Evolutionary conservation across 2,113 vertebrate genomes (phyloP).

Genomic region (Oostethus manadensis): DNA sequence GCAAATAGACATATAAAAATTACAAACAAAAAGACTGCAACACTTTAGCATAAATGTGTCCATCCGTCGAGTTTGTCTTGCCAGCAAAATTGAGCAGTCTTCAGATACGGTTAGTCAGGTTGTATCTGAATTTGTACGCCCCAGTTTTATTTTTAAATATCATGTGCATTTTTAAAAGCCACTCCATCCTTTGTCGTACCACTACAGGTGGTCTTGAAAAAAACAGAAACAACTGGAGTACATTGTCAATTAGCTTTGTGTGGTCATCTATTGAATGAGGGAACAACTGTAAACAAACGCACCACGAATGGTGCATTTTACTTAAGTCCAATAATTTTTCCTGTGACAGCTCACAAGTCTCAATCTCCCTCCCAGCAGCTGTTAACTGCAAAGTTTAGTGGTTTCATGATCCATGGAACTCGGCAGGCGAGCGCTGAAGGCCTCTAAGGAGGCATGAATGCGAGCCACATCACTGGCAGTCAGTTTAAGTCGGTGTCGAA

Average conservation of each 20-base stretch:
- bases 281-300: slow-evolving; percentile 25
- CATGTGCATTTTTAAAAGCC: slow-evolving; percentile 32
- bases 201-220: slow-evolving; percentile 30
- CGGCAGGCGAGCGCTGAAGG: slow-evolving; percentile 87
- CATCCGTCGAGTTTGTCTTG: slow-evolving; percentile 80
- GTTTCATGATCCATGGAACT: slow-evolving; percentile 93
- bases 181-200: slow-evolving; percentile 24
- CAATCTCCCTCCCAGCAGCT: slow-evolving; percentile 33
- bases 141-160: slow-evolving; percentile 1
- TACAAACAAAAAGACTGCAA: slow-evolving; percentile 86
- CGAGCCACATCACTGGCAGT: slow-evolving; percentile 90
- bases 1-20: slow-evolving; percentile 96
- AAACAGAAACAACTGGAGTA: slow-evolving; percentile 44
- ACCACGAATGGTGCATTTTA: slow-evolving; percentile 13
- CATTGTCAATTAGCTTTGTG: slow-evolving; percentile 43
- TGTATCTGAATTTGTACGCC: slow-evolving; percentile 41
- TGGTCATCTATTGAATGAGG: slow-evolving; percentile 40
- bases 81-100: slow-evolving; percentile 67
- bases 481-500: slow-evolving; percentile 92
- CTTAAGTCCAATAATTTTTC: slow-evolving; percentile 21
- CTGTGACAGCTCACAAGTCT: slow-evolving; percentile 7
- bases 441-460: slow-evolving; percentile 89
- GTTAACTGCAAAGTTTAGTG: slow-evolving; percentile 97
- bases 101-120: slow-evolving; percentile 21
- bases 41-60: slow-evolving; percentile 81